A percentile compares a stretch with the other conserved stretches of the same genome.
Conservation (phyloP, 2,113 vertebrate species). For the Ptilonorhynchus violaceus region DNA sequence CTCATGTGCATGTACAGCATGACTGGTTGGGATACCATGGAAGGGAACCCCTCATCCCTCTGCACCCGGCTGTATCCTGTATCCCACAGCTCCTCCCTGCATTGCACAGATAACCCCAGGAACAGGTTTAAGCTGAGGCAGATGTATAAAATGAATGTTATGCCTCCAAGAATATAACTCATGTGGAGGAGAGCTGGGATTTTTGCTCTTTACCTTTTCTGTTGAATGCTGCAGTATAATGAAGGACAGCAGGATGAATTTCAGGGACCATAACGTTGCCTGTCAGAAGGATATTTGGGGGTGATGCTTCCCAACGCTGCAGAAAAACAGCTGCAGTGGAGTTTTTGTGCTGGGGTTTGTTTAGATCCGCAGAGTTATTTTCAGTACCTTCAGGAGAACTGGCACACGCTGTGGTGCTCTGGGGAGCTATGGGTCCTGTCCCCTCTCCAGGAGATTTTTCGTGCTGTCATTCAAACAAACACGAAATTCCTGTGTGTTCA, state of each 20-base stretch:
- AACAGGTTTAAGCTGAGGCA: neutral
- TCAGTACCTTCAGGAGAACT: neutral
- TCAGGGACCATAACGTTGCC: accelerated
- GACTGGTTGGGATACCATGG: neutral
- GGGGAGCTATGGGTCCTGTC: neutral
- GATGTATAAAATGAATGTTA: neutral
- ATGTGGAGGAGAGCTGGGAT: neutral
- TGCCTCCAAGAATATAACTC: neutral
- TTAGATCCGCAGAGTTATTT: neutral
- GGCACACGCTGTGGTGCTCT: neutral
- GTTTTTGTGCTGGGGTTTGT: neutral
- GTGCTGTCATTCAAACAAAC: neutral
- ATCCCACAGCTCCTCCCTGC: neutral
- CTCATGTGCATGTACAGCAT: neutral
- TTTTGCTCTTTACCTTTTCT: neutral
- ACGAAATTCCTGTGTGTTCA: neutral
- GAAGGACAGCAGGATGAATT: neutral
- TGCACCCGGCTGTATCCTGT: accelerated
- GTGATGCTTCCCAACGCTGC: neutral
- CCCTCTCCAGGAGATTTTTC: neutral
- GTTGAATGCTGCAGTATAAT: neutral
- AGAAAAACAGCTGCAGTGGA: neutral
- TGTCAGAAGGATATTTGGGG: neutral
- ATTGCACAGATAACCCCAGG: neutral
- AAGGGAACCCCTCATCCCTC: neutral